Base-by-base conservation (phyloP, 2,797 vertebrate genomes). In the Crypturellus tataupa region DNA sequence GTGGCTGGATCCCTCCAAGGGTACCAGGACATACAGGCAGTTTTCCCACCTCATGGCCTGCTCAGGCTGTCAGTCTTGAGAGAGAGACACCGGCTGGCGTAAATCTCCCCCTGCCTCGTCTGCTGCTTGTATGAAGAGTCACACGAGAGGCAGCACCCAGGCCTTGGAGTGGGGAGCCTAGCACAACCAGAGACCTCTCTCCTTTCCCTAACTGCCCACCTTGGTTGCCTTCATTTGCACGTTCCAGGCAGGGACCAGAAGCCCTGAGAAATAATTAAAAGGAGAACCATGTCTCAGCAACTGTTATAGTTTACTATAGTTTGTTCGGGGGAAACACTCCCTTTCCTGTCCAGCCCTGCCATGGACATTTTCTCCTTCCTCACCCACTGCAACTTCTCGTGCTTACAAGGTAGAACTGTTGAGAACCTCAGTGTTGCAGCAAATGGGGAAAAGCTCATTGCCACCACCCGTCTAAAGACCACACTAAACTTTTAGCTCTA, bases 251-350 rank as follows among this genome's bases (percentile, higher is more conserved):
- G 35, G 31, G 33, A 68, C 12, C 40, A 72, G 35, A 71, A 71
- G 31, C 63, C 80, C 77, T 27, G 80, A 77, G 40, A 91, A 21
- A 25, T 55, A 67, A 18, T 73, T 92, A 69, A 89, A 87, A 89
- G n/a, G n/a, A 67, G 33, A 84, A 31, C 33, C 12, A 73, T 42
- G 17, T 47, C 35, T 92, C 40, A 90, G 67, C 24, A 87, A 39
- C 37, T 39, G 37, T 39, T 39, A 39, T 39, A 39, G 37, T 39
- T 39, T 39, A 39, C 37, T 39, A 39, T 8, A 39, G 37, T 39
- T 39, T 39, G 37, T 39, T 39, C 9, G 10, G 37, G 37, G 19
- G 76, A 89, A 69, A 77, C 10, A 47, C 4, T 79, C 17, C 15
- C 65, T 82, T 53, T 89, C 16, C 55, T 72, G 6, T 84, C 17